Evolutionary conservation across 2,888 invertebrate species (phyloP).

Genomic region (Anoncus sp.): DNA sequence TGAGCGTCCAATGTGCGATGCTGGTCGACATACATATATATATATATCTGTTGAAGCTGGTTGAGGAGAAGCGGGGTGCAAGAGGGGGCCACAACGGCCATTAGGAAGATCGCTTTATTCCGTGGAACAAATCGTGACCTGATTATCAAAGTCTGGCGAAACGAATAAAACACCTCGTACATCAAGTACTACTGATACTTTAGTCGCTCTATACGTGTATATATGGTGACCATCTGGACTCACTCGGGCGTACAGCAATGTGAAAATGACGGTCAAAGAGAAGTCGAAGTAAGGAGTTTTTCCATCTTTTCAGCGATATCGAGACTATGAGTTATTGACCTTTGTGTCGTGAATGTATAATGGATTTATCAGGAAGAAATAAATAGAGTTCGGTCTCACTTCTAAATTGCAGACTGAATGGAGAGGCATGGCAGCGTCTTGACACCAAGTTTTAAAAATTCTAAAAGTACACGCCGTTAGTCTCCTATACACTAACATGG

Average conservation of each 20-base stretch:
- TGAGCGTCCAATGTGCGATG: no score
- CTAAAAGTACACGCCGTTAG: no score
- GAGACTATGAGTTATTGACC: no score
- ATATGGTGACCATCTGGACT: conserved; percentile 10
- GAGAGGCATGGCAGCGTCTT: no score
- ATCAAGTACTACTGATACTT: conserved; percentile 46
- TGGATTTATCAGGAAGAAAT: no score
- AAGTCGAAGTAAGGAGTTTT: not conserved
- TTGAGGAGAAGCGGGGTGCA: not conserved
- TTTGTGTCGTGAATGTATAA: no score
- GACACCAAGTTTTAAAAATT: no score
- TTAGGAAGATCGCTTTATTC: conserved; percentile 65
- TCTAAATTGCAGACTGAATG: no score
- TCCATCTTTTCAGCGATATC: not conserved
- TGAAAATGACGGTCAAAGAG: not conserved
- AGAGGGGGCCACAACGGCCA: conserved; percentile 36
- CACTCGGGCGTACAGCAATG: not conserved
- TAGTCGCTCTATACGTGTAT: not conserved
- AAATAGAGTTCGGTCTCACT: no score
- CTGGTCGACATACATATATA: conserved; percentile 41
- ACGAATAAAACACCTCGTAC: conserved; percentile 41
- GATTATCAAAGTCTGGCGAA: conserved; percentile 59
- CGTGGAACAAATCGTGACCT: conserved; percentile 60
- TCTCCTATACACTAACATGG: no score
- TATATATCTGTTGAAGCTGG: not conserved